phyloP scores from a whole-genome alignment of 2,888 invertebrate genomes.

The Lepidocyrtoides sp. region DNA sequence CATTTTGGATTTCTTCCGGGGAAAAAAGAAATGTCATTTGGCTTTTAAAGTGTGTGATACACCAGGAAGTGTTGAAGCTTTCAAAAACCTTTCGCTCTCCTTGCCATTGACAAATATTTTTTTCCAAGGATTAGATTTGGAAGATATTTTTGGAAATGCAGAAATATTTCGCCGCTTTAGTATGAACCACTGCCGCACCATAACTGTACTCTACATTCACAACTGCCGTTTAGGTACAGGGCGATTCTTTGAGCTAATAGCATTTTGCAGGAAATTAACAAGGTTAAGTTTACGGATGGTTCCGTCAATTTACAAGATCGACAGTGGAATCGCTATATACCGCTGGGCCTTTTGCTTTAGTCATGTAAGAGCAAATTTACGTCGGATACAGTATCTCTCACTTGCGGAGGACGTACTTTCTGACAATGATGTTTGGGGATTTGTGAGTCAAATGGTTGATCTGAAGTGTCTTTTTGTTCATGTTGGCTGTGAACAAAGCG shows the following conservation, averaged over 20 bases:
- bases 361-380: not conserved
- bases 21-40: not conserved
- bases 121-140: conserved; percentile 24
- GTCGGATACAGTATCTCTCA: not conserved
- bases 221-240: conserved; percentile 3
- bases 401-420: not conserved
- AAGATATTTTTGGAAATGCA: conserved; percentile 18
- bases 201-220: not conserved
- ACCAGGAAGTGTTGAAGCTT: not conserved
- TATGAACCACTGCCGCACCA: not conserved
- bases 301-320: not conserved
- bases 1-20: not conserved
- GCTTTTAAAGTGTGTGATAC: not conserved
- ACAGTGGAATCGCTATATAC: conserved; percentile 1
- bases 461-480: not conserved
- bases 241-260: conserved; percentile 61
- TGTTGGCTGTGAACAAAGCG: not conserved
- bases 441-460: not conserved
- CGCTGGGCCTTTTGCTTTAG: conserved; percentile 49
- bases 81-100: not conserved
- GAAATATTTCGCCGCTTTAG: conserved; percentile 27
- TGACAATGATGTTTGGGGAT: conserved; percentile 1
- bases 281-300: not conserved
- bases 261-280: conserved; percentile 43
- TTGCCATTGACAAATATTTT: not conserved